Conservation (phyloP, 2,888 invertebrate species). For the Orthosia cruda region DNA sequence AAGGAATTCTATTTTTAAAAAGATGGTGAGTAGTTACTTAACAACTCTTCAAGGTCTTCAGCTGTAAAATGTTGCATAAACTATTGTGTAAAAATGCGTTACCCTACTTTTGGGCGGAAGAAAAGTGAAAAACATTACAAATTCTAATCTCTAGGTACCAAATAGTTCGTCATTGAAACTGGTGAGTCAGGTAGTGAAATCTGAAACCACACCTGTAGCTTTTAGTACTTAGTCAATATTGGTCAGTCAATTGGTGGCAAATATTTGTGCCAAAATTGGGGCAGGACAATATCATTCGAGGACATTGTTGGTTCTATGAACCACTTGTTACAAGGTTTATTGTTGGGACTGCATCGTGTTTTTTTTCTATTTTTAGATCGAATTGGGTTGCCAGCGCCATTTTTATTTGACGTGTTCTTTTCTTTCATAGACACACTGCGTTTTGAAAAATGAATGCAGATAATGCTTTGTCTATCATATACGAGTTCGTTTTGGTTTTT, state of each 20-base stretch:
- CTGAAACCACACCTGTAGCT: constrained; percentile 35
- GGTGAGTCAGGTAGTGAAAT: constrained; percentile 31
- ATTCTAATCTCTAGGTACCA: neutral
- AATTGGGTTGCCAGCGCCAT: neutral
- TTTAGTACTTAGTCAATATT: constrained; percentile 36
- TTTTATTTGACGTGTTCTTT: constrained; percentile 6
- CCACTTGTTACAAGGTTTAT: constrained; percentile 43
- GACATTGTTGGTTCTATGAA: constrained; percentile 19
- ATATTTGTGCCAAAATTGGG: constrained; percentile 56
- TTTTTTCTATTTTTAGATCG: constrained; percentile 39
- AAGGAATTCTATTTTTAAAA: too few species aligned
- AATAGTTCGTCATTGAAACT: constrained; percentile 23
- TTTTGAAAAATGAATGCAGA: neutral
- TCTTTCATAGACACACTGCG: neutral
- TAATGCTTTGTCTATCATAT: neutral
- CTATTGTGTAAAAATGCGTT: constrained; percentile 15
- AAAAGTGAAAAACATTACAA: constrained; percentile 1
- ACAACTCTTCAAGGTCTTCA: neutral
- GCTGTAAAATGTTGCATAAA: constrained; percentile 18
- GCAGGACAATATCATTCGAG: constrained; percentile 31
- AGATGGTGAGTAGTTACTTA: neutral
- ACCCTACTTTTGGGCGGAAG: neutral
- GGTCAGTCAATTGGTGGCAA: constrained; percentile 31
- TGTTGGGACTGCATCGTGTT: neutral
- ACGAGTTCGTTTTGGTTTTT: neutral